Conservation (phyloP, 2,113 vertebrate species). For the Scolopax mira region DNA sequence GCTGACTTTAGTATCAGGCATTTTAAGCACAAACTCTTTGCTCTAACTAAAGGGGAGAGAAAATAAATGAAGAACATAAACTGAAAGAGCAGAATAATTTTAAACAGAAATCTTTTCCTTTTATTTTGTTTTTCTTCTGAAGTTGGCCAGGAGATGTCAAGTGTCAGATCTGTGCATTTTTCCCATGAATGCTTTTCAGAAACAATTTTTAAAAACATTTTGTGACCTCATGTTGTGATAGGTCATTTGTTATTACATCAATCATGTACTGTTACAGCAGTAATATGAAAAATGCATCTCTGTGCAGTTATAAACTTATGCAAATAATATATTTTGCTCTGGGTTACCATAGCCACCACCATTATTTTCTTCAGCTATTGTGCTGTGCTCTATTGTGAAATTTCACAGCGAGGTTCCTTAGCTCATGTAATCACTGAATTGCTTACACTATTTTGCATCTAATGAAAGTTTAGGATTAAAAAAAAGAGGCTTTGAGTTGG, state of each 20-base stretch:
- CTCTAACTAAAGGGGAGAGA: neutral
- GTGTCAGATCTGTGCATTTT: conserved; percentile 18
- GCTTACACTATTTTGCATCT: neutral
- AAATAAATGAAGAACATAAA: conserved; percentile 9
- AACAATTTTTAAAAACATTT: conserved; percentile 35
- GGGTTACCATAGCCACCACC: conserved; percentile 41
- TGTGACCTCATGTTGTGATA: conserved; percentile 37
- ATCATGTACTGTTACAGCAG: conserved; percentile 28
- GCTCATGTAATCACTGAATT: neutral
- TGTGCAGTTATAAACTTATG: conserved; percentile 55
- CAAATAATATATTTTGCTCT: conserved; percentile 61
- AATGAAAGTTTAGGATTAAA: neutral
- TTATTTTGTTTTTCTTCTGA: neutral
- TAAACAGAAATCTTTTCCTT: neutral
- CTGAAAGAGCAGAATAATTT: neutral
- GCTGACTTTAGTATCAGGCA: neutral
- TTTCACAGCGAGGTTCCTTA: conserved; percentile 29
- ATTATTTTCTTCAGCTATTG: conserved; percentile 29
- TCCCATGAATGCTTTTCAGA: conserved; percentile 29
- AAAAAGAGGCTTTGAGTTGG: neutral
- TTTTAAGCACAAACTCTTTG: neutral
- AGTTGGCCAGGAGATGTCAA: conserved; percentile 13
- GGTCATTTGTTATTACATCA: conserved; percentile 63
- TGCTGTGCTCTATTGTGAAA: conserved; percentile 25
- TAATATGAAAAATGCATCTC: conserved; percentile 58